A percentile compares a stretch with the other conserved stretches of the same genome.
phyloP scores from a whole-genome alignment of 2,888 invertebrate genomes.

The Philaethria dido region DNA sequence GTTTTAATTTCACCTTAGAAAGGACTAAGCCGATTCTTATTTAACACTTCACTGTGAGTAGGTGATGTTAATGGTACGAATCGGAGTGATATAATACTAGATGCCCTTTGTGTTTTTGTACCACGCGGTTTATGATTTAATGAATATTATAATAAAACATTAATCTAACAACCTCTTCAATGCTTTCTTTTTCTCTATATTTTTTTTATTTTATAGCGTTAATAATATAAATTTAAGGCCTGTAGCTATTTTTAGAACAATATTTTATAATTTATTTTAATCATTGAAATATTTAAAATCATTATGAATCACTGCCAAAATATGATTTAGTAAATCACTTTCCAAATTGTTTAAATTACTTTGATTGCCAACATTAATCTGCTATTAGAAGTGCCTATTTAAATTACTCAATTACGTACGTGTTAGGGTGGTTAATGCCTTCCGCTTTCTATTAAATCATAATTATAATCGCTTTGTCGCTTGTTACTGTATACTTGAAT shows the following conservation, averaged over 20 bases:
- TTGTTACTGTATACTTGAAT: constrained; percentile 10
- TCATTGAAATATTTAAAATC: background rate
- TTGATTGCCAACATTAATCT: constrained; percentile 12
- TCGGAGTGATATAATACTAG: too few species aligned
- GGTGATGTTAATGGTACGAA: too few species aligned
- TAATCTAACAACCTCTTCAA: too few species aligned
- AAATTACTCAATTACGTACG: constrained; percentile 22
- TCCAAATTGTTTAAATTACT: constrained; percentile 3
- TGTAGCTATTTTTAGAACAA: too few species aligned
- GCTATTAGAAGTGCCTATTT: constrained; percentile 19
- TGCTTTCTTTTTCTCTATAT: too few species aligned
- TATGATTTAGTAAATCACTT: background rate
- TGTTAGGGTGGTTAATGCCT: constrained; percentile 19
- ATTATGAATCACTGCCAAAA: background rate
- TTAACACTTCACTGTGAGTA: too few species aligned
- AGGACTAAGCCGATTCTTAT: too few species aligned
- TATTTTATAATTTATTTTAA: too few species aligned
- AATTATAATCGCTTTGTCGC: constrained; percentile 15
- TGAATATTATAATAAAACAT: too few species aligned
- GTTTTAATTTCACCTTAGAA: too few species aligned
- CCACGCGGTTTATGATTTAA: background rate
- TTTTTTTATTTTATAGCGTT: too few species aligned
- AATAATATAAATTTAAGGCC: too few species aligned
- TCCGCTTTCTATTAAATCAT: constrained; percentile 22
- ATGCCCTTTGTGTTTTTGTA: background rate